Conservation (phyloP, 2,888 invertebrate genomes). For the Agonum fuliginosum region DNA sequence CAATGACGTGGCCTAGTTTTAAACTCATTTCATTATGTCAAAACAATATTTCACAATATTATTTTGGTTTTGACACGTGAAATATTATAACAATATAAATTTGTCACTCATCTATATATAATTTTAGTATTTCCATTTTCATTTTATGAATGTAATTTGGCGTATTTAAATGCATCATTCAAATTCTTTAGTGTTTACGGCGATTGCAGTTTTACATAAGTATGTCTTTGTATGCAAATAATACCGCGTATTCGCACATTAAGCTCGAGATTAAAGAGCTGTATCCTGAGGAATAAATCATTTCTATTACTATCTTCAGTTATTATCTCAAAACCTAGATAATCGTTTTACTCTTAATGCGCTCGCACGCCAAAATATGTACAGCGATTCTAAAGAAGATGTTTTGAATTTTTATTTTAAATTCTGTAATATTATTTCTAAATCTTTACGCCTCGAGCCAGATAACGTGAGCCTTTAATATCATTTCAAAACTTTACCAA, state of each 20-base stretch:
- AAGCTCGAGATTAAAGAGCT: conserved; percentile 34
- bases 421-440: no score
- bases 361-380: conserved; percentile 4
- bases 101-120: neutral
- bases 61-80: conserved; percentile 13
- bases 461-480: no score
- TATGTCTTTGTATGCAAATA: conserved; percentile 47
- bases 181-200: neutral
- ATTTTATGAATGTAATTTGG: no score
- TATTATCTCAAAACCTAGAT: conserved; percentile 3
- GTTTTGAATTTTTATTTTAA: no score
- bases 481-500: no score
- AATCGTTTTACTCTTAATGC: conserved; percentile 38
- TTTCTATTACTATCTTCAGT: conserved; percentile 30
- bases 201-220: conserved; percentile 19
- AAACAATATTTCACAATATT: neutral
- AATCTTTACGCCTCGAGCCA: no score
- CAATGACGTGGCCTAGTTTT: conserved; percentile 14
- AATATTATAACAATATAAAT: conserved; percentile 4
- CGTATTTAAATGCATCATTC: conserved; percentile 12
- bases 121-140: neutral
- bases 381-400: neutral
- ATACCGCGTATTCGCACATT: conserved; percentile 32
- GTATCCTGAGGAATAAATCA: conserved; percentile 39
- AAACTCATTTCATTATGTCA: neutral